Percentiles rank a stretch among this genome's conserved stretches.
These are phyloP conservation scores for Mechanitis messenoides DNA, from an alignment of 2,888 invertebrate genomes.

Conservation along the genomic window DNA sequence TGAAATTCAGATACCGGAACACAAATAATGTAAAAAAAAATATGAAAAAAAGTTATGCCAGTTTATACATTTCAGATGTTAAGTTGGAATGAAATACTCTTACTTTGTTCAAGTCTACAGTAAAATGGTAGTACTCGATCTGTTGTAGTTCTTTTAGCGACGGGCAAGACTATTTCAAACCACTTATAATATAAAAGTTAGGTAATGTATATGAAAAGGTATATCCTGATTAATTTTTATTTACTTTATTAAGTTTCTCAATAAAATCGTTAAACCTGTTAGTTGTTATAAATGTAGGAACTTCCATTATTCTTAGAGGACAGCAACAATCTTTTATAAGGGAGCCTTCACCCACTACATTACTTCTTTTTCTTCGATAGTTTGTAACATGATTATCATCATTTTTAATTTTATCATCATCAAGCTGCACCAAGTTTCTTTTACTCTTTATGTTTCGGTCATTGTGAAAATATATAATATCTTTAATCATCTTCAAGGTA, in stretches of 20 bases:
- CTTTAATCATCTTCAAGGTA: constrained; percentile 40
- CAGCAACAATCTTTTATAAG: constrained; percentile 43
- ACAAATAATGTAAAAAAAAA: too few relatives aligned
- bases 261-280: constrained; percentile 43
- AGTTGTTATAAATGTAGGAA: constrained; percentile 55
- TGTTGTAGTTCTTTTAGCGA: too few relatives aligned
- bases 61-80: too few relatives aligned
- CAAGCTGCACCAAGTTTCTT: constrained; percentile 16
- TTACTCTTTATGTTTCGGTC: constrained; percentile 40
- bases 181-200: too few relatives aligned
- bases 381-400: neutral
- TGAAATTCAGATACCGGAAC: too few relatives aligned
- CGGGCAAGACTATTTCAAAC: too few relatives aligned
- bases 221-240: too few relatives aligned
- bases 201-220: too few relatives aligned
- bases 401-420: neutral
- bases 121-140: too few relatives aligned
- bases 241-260: constrained; percentile 27
- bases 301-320: constrained; percentile 39
- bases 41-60: too few relatives aligned
- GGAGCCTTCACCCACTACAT: constrained; percentile 4
- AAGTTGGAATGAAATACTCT: too few relatives aligned
- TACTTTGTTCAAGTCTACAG: too few relatives aligned
- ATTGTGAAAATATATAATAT: constrained; percentile 42
- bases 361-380: neutral